Conservation (phyloP, 2,797 vertebrate genomes). For the Gallirallus australis region DNA sequence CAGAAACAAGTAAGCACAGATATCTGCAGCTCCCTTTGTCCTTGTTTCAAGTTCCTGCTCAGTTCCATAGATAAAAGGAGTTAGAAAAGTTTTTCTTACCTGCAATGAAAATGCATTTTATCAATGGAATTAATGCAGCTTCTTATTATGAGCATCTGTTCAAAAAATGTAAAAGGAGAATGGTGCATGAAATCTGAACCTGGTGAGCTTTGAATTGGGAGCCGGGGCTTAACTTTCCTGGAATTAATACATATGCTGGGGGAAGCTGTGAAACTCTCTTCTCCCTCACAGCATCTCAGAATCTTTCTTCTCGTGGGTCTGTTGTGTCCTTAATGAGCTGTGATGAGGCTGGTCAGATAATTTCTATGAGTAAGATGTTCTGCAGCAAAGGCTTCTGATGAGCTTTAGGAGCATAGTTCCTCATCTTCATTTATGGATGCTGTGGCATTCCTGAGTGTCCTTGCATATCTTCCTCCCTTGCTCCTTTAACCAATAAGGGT, state of each 20-base stretch:
- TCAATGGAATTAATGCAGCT: not conserved
- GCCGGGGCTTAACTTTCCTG: not conserved
- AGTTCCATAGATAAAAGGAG: not conserved
- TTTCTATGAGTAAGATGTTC: not conserved
- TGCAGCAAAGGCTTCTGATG: not conserved
- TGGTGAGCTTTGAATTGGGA: not conserved
- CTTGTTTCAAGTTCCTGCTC: not conserved
- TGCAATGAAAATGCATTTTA: not conserved
- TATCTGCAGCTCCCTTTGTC: not conserved
- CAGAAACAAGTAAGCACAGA: not conserved
- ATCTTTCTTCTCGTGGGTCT: not conserved
- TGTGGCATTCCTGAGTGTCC: not conserved
- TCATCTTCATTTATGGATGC: not conserved
- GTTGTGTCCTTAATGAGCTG: not conserved
- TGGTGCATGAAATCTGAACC: not conserved
- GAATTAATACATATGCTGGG: not conserved
- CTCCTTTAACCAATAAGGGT: not conserved
- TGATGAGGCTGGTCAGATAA: not conserved
- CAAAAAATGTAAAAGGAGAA: not conserved
- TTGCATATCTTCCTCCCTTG: not conserved
- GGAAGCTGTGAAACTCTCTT: not conserved
- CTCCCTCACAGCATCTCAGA: not conserved
- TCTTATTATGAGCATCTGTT: not conserved
- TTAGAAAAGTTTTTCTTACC: not conserved
- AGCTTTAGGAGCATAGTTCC: not conserved